Base-by-base conservation (phyloP, 2,113 vertebrate genomes). In the Chaetodon auriga region DNA sequence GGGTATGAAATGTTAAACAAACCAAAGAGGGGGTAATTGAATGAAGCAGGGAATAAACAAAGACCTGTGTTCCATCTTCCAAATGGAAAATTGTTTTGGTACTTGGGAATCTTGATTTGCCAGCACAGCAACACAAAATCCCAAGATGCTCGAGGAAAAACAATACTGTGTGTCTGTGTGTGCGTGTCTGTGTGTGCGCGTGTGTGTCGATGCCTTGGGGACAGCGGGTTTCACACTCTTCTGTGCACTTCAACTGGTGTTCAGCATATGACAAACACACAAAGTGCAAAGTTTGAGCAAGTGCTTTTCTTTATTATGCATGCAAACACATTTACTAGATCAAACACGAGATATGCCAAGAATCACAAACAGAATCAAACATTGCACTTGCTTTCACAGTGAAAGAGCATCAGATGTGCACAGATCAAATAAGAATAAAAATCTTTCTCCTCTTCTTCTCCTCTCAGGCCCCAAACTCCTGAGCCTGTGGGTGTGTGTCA, bases 1-100 rank as follows among this genome's bases (percentile, higher is more conserved):
- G 89, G 91, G 90, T 85, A 87, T 85, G 85, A 93, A 92, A 90
- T 87, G 93, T 93, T 93, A 93, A 94, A 92, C 88, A 93, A 95
- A 94, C 90, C 79, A 84, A 90, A 90, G 82, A 85, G 85, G 66
- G 83, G 83, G 65, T 95, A 94, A 95, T 95, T 93, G 90, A 92
- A 94, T 92, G 79, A 88, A 83, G 90, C 78, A 35, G 64, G 90
- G 86, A 91, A 93, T 93, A 95, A 95, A 95, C 93, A 94, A 70
- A 91, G 84, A 83, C 60, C 75, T 80, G 86, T 89, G 87, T 87
- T 92, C 88, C 75, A 73, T 89, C 89, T 77, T 81, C 88, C 71
- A 86, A 84, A 81, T 62, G 78, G 81, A 91, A 91, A 94, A 93
- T 91, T 89, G 81, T 84, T 93, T 91, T 83, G 78, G 82, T 88